phyloP scores from a whole-genome alignment of 2,888 invertebrate species.

The Nephrotoma appendiculata region DNA sequence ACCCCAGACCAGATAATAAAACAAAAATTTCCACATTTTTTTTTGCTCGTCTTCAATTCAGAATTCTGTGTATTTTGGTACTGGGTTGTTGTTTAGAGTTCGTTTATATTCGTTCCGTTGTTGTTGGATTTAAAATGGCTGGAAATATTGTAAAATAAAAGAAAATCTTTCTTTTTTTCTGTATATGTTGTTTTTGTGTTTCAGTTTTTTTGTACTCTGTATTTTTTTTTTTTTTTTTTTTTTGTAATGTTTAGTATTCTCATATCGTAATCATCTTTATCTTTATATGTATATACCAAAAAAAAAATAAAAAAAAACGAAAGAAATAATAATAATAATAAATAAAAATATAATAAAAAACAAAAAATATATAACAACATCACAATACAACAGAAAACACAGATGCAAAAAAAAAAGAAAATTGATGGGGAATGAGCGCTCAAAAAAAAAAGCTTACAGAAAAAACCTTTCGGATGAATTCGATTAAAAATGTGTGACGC shows the following conservation, averaged over 20 bases:
- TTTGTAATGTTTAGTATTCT: background rate
- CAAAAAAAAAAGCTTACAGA: background rate
- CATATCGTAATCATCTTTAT: background rate
- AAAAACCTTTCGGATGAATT: background rate
- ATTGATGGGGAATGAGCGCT: background rate
- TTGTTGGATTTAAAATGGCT: background rate
- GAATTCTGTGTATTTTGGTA: background rate
- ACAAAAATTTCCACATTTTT: background rate
- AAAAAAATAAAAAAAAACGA: background rate
- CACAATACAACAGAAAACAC: constrained; percentile 1
- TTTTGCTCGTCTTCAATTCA: background rate
- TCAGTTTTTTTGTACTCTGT: background rate
- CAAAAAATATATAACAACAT: background rate
- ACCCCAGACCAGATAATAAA: background rate
- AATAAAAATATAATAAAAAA: background rate
- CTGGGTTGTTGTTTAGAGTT: background rate
- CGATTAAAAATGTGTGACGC: background rate
- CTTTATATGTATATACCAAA: background rate
- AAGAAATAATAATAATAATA: background rate
- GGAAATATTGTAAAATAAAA: background rate
- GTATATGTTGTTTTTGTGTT: background rate
- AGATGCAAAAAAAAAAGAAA: background rate
- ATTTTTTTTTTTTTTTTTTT: background rate
- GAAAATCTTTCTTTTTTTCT: background rate
- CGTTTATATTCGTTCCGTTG: background rate